Base-by-base conservation (phyloP, 2,797 vertebrate genomes). In the Sebastes vulpes region DNA sequence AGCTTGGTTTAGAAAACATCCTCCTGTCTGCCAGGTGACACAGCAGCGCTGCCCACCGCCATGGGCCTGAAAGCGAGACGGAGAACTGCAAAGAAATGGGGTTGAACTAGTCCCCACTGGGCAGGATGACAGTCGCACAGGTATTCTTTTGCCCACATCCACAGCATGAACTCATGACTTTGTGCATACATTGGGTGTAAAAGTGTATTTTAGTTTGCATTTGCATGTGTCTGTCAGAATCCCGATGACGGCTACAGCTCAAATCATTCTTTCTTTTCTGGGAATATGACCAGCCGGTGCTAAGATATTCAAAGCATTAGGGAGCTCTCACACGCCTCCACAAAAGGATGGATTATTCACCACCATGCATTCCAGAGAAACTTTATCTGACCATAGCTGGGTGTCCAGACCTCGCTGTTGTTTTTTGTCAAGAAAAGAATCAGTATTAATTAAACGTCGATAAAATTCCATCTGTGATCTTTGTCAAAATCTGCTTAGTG, bases 21-120 rank as follows among this genome's bases (percentile, higher is more conserved):
- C 32, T 60, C 67, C 72, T 67, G 66, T 54, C 88, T 75, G 75
- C 74, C 66, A 79, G 82, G 87, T 86, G 86, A 90, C 80, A 77
- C 80, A 77, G 72, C 78, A 14, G 71, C 6, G 4, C 7, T 56
- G 72, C 28, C 84, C 72, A 29, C 31, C 7, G 31, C 81, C 79
- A 25, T 1, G 0, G 76, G 82, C 83, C 77, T 73, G 71, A 79
- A 65, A 69, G 42, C 6, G 48, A 82, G 71, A 76, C 12, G 5
- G 61, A 35, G 56, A 75, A 16, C 68, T 32, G 48, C 69, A 73
- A 65, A 86, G 65, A 66, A 65, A 56, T 18, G 25, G 74, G 54
- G 29, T 18, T 58, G 75, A 74, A 72, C 76, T 56, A 0, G 42
- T 75, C 74, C 71, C 76, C 74, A 65, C 75, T 66, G 75, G 70